A percentile compares a stretch with the other conserved stretches of the same genome.
Evolutionary conservation across 1,140 invertebrate species (phyloP).

Genomic region (Tetramorium parvispinum): DNA sequence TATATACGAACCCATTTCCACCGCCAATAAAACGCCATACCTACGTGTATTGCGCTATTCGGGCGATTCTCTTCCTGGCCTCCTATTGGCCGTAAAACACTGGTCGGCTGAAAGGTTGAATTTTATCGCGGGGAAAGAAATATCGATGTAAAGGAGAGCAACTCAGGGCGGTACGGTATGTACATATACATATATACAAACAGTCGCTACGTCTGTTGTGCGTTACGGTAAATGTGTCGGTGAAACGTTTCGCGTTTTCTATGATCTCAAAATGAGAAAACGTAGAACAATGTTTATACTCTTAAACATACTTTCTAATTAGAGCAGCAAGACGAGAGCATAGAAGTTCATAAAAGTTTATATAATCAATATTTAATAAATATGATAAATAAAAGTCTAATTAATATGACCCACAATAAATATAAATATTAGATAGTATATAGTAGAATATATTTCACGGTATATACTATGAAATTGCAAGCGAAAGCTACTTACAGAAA

Average conservation of each 20-base stretch:
- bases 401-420: not conserved
- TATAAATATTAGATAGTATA: not conserved
- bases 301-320: conserved; percentile 6
- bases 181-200: conserved; percentile 48
- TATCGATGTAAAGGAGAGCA: conserved; percentile 81
- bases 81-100: conserved; percentile 85
- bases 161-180: conserved; percentile 52
- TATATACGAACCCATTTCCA: conserved; percentile 84
- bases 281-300: conserved; percentile 10
- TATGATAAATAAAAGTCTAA: not conserved
- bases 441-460: not conserved
- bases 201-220: conserved; percentile 35
- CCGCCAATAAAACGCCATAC: conserved; percentile 85
- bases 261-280: conserved; percentile 53
- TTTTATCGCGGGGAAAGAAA: conserved; percentile 83
- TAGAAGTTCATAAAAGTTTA: not conserved
- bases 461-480: not conserved
- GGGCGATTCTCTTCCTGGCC: conserved; percentile 82
- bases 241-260: conserved; percentile 43
- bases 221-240: conserved; percentile 50
- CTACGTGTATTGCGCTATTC: conserved; percentile 83
- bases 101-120: conserved; percentile 84
- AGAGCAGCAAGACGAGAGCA: not conserved
- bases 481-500: not conserved
- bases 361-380: not conserved